Base-by-base conservation (phyloP, 2,797 vertebrate genomes). In the Tenualosa thibaudeaui region DNA sequence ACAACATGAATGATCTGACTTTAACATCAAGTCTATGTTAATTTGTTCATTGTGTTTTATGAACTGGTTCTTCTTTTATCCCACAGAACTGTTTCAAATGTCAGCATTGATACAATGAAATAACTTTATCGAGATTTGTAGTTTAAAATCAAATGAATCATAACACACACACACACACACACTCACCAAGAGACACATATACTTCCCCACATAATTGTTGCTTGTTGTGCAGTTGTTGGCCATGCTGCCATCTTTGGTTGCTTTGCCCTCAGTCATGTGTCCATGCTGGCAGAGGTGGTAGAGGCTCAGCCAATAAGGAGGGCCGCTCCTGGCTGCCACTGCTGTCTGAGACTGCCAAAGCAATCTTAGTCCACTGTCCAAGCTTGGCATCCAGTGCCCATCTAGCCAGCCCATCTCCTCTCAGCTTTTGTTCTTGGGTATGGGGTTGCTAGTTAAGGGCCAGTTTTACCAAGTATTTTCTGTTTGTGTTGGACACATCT, bases 241-340 rank as follows among this genome's bases (percentile, higher is more conserved):
- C 26, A 15, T 71, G 53, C 85, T 75, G 24, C 78, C 50, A 50
- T 50, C 37, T 58, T 43, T 51, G 9, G 15, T 53, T 53, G 62
- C 56, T 31, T 22, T 81, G 84, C 51, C 84, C 56, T 82, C 51
- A 54, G 62, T 50, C 46, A 49, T 56, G 26, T 58, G 78, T 46
- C 49, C 81, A 50, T 54, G 15, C 84, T 85, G n/a, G 24, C 81
- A 19, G 54, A 51, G 81, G 53, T 51, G 78, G 54, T 78, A 31
- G 54, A n/a, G 43, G 54, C 50, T 75, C 68, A 1, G 31, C 68
- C 68, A 31, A 40, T 17, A 75, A 75, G 68, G 31, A 75, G 68
- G 31, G 31, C 68, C 68, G 19, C 68, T 12, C 40, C 37, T 75
- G 68, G 68, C 56, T 19, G 56, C 17, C 56, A 58, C 19, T 1